Percentiles rank a stretch among this genome's conserved stretches.
Conservation (phyloP, 1,140 invertebrate species). For the Drosophila rhopaloa region DNA sequence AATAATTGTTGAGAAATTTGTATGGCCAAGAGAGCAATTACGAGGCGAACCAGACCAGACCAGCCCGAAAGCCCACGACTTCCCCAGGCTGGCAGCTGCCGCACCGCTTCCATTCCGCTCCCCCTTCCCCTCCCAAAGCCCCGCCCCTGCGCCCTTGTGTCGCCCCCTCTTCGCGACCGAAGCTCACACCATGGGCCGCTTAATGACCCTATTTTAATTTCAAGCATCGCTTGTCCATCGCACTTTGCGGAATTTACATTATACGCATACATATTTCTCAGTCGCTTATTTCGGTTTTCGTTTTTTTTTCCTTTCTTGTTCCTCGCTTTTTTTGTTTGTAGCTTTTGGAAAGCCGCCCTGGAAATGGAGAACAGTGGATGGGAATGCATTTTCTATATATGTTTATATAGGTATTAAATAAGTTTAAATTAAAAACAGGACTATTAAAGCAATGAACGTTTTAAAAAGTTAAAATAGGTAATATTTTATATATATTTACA, state of each 20-base stretch:
- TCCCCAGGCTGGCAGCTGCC: background rate
- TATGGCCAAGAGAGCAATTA: conserved; percentile 61
- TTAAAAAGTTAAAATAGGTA: too few relatives aligned
- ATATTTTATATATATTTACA: too few relatives aligned
- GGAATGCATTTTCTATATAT: background rate
- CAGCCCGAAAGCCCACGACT: conserved; percentile 32
- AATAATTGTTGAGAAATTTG: conserved; percentile 81
- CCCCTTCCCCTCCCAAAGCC: background rate
- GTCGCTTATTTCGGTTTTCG: conserved; percentile 43
- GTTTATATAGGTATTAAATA: background rate
- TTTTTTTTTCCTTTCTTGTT: conserved; percentile 29
- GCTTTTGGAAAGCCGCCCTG: conserved; percentile 74
- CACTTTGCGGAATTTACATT: conserved; percentile 81
- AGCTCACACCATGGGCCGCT: conserved; percentile 59
- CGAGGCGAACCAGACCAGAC: conserved; percentile 34
- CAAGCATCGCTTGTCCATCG: conserved; percentile 80
- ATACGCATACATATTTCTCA: conserved; percentile 68
- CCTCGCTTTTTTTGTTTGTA: conserved; percentile 30
- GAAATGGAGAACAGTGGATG: conserved; percentile 22
- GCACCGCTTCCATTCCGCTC: background rate
- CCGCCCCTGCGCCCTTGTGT: conserved; percentile 12
- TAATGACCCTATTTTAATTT: conserved; percentile 82
- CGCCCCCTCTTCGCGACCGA: conserved; percentile 14
- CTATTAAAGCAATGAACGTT: background rate
- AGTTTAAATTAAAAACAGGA: background rate